phyloP scores from a whole-genome alignment of 2,113 vertebrate genomes.

The Tamias sibiricus region DNA sequence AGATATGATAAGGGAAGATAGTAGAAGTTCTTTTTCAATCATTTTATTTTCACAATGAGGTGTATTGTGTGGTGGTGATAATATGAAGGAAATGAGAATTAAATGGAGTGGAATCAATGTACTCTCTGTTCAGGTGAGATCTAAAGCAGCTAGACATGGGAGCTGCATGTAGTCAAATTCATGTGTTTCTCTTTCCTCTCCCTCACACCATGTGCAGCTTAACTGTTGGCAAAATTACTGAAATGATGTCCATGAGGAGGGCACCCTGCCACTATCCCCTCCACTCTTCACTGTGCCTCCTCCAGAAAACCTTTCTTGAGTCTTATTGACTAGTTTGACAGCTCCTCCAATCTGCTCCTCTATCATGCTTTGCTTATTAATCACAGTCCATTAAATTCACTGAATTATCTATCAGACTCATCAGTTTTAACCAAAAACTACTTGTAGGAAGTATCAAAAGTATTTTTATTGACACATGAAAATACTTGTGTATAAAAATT shows the following conservation, averaged over 20 bases:
- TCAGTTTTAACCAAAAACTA: not conserved
- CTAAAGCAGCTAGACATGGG: not conserved
- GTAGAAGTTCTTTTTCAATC: not conserved
- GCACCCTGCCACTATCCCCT: too few relatives aligned
- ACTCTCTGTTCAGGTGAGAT: too few relatives aligned
- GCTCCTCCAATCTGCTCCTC: not conserved
- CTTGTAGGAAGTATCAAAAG: not conserved
- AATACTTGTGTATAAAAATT: not conserved
- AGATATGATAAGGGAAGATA: not conserved
- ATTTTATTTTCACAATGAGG: not conserved
- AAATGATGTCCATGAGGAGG: not conserved
- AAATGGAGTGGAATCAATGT: not conserved
- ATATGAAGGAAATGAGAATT: not conserved
- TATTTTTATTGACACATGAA: not conserved
- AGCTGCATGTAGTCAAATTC: not conserved
- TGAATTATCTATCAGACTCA: not conserved
- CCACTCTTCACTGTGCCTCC: rapidly evolving
- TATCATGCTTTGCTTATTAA: not conserved
- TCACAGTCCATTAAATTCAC: not conserved
- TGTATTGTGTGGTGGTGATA: not conserved
- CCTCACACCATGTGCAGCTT: rapidly evolving
- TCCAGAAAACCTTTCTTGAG: not conserved
- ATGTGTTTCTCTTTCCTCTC: not conserved
- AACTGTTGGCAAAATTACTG: not conserved
- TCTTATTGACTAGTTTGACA: not conserved